These are phyloP conservation scores for Podargus strigoides DNA, from an alignment of 2,797 vertebrate genomes.

Conservation along the genomic window DNA sequence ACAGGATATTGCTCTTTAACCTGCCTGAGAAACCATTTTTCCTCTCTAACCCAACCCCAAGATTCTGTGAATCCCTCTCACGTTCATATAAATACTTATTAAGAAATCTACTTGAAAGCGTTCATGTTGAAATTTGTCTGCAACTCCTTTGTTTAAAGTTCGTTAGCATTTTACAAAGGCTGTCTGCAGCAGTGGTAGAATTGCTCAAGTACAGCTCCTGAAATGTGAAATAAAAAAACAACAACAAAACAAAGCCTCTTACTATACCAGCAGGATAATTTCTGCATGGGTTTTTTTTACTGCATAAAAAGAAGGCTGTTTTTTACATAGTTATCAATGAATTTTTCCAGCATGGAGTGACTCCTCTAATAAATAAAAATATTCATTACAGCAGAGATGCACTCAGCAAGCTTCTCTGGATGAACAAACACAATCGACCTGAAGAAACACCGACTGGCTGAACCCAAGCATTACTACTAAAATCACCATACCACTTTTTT, in stretches of 20 bases:
- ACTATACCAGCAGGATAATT: background rate
- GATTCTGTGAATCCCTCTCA: background rate
- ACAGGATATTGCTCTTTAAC: background rate
- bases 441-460: background rate
- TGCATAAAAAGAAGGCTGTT: background rate
- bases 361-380: background rate
- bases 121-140: background rate
- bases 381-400: background rate
- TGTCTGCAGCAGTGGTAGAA: background rate
- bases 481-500: background rate
- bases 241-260: background rate
- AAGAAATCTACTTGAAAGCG: slow-evolving; percentile 1
- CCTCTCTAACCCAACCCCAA: background rate
- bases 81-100: background rate
- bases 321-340: background rate
- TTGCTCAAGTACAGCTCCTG: background rate
- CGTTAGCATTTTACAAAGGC: background rate
- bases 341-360: background rate
- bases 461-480: background rate
- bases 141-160: background rate
- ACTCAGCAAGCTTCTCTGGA: background rate
- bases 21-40: background rate
- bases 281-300: background rate
- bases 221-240: background rate
- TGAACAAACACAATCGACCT: background rate